phyloP scores from a whole-genome alignment of 2,797 vertebrate species.

The Amblyopsis hoosieri region DNA sequence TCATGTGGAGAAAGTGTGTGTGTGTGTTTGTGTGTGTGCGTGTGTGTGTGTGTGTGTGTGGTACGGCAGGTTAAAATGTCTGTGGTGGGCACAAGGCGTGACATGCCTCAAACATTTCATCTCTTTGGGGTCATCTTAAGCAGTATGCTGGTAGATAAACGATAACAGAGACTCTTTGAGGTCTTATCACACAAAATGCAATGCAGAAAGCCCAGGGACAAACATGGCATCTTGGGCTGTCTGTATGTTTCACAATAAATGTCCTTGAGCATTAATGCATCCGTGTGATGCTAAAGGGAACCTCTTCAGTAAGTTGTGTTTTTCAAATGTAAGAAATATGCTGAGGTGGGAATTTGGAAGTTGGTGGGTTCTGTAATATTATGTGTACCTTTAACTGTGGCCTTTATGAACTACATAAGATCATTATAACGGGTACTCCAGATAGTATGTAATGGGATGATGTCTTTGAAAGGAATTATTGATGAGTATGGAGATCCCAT shows the following conservation, averaged over 20 bases:
- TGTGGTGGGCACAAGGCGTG: constrained; percentile 55
- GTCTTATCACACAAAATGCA: constrained; percentile 63
- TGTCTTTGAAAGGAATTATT: constrained; percentile 25
- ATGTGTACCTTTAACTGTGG: constrained; percentile 15
- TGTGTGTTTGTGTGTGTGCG: constrained; percentile 6
- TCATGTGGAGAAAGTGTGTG: constrained; percentile 26
- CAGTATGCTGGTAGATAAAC: constrained; percentile 72
- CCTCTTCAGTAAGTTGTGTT: too few relatives aligned
- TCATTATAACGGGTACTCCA: constrained; percentile 64
- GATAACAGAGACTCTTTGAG: constrained; percentile 74
- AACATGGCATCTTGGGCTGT: constrained; percentile 57
- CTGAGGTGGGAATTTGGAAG: too few relatives aligned
- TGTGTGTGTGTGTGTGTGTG: constrained; percentile 10
- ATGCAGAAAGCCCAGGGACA: constrained; percentile 42
- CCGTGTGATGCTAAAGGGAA: too few relatives aligned
- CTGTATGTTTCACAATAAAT: constrained; percentile 35
- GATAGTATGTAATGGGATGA: constrained; percentile 48
- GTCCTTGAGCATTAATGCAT: too few relatives aligned
- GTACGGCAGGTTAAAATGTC: neutral
- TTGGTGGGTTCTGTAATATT: too few relatives aligned
- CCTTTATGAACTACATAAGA: constrained; percentile 68
- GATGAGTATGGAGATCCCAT: neutral
- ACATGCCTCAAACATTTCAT: constrained; percentile 74
- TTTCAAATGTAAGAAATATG: too few relatives aligned
- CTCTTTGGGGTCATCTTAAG: constrained; percentile 40